These are phyloP conservation scores for Eurypyga helias DNA, from an alignment of 2,113 vertebrate genomes.

Conservation along the genomic window DNA sequence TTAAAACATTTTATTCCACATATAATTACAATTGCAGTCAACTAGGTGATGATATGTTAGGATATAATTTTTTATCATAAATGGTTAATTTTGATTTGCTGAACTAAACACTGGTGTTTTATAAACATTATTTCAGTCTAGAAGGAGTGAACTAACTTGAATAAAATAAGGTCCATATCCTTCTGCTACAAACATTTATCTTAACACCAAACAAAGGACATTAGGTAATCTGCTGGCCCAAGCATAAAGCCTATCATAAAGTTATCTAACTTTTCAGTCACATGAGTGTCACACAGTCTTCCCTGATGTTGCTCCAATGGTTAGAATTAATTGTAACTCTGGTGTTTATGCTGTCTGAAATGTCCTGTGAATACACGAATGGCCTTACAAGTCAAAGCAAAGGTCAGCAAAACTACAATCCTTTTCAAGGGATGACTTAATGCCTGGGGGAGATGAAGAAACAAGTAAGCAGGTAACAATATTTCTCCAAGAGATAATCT, in stretches of 20 bases:
- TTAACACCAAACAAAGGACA: background rate
- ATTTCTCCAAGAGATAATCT: background rate
- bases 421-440: background rate
- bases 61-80: background rate
- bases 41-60: background rate
- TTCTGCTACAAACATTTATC: background rate
- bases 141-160: background rate
- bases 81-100: background rate
- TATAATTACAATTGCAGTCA: background rate
- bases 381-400: background rate
- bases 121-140: background rate
- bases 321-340: background rate
- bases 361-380: background rate
- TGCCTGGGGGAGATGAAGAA: background rate
- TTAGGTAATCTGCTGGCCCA: background rate
- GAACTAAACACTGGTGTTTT: background rate
- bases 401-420: background rate
- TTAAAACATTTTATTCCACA: background rate
- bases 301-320: background rate
- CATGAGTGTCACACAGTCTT: background rate
- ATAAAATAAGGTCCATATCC: background rate
- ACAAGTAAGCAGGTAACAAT: background rate
- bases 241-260: background rate
- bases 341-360: background rate
- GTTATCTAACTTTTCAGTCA: background rate